Conservation (phyloP, 2,113 vertebrate species). For the Heterotilapia buettikoferi region DNA sequence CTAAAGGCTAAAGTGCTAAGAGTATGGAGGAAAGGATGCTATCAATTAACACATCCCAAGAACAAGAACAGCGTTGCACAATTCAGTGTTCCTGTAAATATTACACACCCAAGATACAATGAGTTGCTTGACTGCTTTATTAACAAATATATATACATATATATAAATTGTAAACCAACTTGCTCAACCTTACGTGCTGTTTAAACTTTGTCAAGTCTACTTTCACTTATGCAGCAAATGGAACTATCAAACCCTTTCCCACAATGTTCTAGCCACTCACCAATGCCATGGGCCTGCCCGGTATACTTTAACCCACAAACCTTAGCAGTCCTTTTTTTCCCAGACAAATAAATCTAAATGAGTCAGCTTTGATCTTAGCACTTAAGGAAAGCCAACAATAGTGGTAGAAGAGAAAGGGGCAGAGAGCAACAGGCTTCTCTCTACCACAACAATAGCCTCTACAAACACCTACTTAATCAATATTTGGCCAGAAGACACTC, state of each 20-base stretch:
- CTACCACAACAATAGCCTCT: slow-evolving; percentile 85
- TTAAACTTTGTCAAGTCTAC: neutral
- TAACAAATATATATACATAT: neutral
- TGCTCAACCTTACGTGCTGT: neutral
- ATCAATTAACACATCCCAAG: slow-evolving; percentile 26
- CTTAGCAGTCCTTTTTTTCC: slow-evolving; percentile 76
- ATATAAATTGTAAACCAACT: neutral
- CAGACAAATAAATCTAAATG: slow-evolving; percentile 97
- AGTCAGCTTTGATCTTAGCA: slow-evolving; percentile 92
- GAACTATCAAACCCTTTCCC: slow-evolving; percentile 32
- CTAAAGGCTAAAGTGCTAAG: slow-evolving; percentile 72
- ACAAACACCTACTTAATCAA: slow-evolving; percentile 99
- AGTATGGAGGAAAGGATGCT: slow-evolving; percentile 46
- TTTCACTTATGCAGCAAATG: neutral
- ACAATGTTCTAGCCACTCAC: slow-evolving; percentile 13
- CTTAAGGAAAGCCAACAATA: slow-evolving; percentile 88
- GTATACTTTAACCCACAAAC: slow-evolving; percentile 61
- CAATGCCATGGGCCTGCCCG: slow-evolving; percentile 35
- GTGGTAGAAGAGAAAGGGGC: slow-evolving; percentile 84
- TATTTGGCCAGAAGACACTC: slow-evolving; percentile 93
- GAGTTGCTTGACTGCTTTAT: neutral
- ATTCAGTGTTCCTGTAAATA: neutral
- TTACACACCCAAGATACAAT: neutral
- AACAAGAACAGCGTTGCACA: neutral
- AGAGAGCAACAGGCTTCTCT: slow-evolving; percentile 81